Evolutionary conservation across 2,797 vertebrate species (phyloP).

Genomic region (Danio kyathit): DNA sequence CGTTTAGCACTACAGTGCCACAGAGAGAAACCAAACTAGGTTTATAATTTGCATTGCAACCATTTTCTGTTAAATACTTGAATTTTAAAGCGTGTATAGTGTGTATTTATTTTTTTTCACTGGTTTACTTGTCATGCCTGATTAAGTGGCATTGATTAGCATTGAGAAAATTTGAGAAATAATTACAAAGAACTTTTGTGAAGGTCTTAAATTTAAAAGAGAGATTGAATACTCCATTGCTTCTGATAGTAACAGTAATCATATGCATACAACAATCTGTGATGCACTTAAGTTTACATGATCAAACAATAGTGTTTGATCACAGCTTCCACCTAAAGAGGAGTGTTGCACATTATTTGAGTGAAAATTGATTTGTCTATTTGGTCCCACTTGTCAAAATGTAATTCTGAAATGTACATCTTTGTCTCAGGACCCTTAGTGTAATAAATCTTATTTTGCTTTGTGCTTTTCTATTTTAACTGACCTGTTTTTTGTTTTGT

Average conservation of each 20-base stretch:
- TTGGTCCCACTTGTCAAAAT: slow-evolving; percentile 19
- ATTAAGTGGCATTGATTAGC: not conserved
- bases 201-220: not conserved
- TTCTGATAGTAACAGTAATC: not conserved
- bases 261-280: not conserved
- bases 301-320: not conserved
- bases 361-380: not conserved
- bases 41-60: slow-evolving; percentile 11
- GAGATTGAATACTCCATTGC: not conserved
- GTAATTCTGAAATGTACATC: not conserved
- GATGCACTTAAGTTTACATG: not conserved
- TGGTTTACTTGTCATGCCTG: slow-evolving; percentile 17
- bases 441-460: not conserved
- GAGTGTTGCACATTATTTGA: slow-evolving; percentile 12
- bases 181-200: slow-evolving; percentile 19
- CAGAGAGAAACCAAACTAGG: slow-evolving; percentile 25
- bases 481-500: not conserved
- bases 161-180: not conserved
- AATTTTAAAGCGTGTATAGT: slow-evolving; percentile 62
- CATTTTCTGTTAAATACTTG: slow-evolving; percentile 60
- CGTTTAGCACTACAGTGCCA: slow-evolving; percentile 13
- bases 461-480: not conserved
- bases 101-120: slow-evolving; percentile 58
- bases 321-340: not conserved
- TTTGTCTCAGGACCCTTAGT: slow-evolving; percentile 13